Conservation (phyloP, 2,888 invertebrate genomes). For the Dryobota labecula region DNA sequence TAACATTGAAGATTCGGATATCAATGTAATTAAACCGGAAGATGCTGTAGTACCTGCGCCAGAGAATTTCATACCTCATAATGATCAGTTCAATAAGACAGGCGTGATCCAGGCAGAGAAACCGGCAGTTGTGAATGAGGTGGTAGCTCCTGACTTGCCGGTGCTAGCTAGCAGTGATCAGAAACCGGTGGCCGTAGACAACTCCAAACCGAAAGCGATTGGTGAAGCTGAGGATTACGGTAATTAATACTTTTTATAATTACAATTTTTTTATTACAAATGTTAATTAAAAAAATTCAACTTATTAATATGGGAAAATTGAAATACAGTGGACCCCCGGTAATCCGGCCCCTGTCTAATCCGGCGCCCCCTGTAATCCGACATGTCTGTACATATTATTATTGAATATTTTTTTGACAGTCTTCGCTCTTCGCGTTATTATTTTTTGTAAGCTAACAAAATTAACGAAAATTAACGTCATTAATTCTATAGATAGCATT, state of each 20-base stretch:
- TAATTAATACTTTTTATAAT: slow-evolving; percentile 22
- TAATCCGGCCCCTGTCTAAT: too few relatives aligned
- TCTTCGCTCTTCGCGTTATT: too few relatives aligned
- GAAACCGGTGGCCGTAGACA: slow-evolving; percentile 66
- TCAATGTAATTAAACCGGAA: slow-evolving; percentile 34
- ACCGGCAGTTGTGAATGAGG: slow-evolving; percentile 33
- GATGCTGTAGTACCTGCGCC: slow-evolving; percentile 30
- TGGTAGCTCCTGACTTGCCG: slow-evolving; percentile 39
- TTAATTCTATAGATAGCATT: too few relatives aligned
- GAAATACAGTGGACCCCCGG: too few relatives aligned
- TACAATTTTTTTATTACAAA: background rate
- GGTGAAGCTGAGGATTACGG: slow-evolving; percentile 66
- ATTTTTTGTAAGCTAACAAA: too few relatives aligned
- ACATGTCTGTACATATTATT: too few relatives aligned
- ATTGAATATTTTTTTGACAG: too few relatives aligned
- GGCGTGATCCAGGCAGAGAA: slow-evolving; percentile 39
- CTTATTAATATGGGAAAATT: background rate
- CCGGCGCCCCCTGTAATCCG: too few relatives aligned
- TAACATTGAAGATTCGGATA: slow-evolving; percentile 28
- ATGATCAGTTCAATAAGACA: slow-evolving; percentile 42
- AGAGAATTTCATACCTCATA: slow-evolving; percentile 22
- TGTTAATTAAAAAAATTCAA: background rate
- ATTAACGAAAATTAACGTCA: too few relatives aligned
- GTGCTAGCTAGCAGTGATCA: slow-evolving; percentile 44
- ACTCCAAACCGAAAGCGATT: slow-evolving; percentile 47